Evolutionary conservation across 2,888 invertebrate genomes (phyloP), one percentile per base, ranked within the genome.

Genomic region (Priocnemis perturbator): DNA sequence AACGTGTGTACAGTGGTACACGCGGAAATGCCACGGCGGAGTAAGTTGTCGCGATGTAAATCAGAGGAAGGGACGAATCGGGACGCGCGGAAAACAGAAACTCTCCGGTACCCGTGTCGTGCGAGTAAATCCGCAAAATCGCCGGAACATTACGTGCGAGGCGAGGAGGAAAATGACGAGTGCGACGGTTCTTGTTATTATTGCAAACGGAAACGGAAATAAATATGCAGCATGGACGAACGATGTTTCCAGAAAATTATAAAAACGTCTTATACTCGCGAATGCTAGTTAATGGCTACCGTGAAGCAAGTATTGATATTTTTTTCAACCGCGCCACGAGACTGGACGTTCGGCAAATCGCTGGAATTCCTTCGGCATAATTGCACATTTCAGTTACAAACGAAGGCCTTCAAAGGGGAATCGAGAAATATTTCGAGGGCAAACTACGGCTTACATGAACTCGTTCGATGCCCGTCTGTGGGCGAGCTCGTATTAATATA

Each of bases 31-130:
- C 64, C 59, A 57, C 71, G 58, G 53, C 73, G 60, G 60, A 66
- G 73, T 71, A 76, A 71, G 71, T 76, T 69, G 78, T 78, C 70
- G 71, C 68, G 77, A 78, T 77, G 77, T 78, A 77, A 77, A 78
- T 71, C 77, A 71, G 71, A 64, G 57, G 50, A 3, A 50, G 69
- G 76, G 62, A 69, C 71, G 73, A 65, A 71, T 69, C 75, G 73
- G 65, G 72, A 76, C 73, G n/a, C n/a, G n/a, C n/a, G 60, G 73
- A 71, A 64, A 75, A 77, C 73, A 73, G 77, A 77, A 77, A 73
- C 74, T 77, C 60, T 26, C 55, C 15, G 57, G 37, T 37, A 37
- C 37, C 11, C 7, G 11, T 37, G 37, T 37, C 37, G 37, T 37
- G 37, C 37, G 37, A 37, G 37, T 37, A 37, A 37, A 37, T 37